Evolutionary conservation across 2,113 vertebrate genomes (phyloP), one percentile per base, ranked within the genome.

Genomic region (Cephalophus harveyi): DNA sequence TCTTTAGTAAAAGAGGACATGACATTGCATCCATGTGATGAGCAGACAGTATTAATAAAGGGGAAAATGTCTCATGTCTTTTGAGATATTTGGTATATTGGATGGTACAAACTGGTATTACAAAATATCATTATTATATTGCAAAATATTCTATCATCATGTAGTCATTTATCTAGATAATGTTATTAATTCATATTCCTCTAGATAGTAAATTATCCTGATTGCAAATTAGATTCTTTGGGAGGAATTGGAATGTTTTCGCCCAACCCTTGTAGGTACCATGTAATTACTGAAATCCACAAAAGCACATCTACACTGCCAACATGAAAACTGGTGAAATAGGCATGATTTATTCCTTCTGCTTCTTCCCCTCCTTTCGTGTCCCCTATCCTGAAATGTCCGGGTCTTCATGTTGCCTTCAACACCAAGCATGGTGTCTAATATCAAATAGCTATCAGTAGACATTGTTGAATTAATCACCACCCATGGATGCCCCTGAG

Each of bases 41-140:
- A 82, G 28, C 16, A 87, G 27, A 7, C 28, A 67, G 12, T 57
- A 43, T 25, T 83, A n/a, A 87, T 48, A 96, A 57, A 57, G 91
- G 62, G 84, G 60, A 89, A 95, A 88, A 57, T 28, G 19, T 60
- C 60, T 82, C 14, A 1, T 55, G n/a, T 92, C 83, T 95, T 97
- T 87, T 95, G 71, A 95, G 52, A 57, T 86, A 71, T 17, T 74
- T 91, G 9, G 2, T 84, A 81, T 67, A 43, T 52, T 50, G 50
- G 54, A 86, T 88, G 54, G 96, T 48, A 89, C n/a, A 89, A 91
- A 57, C 23, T 71, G 55, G 7, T 62, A 74, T 96, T 83, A 82
- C 36, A 93, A 94, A 96, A 76, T 25, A 62, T 83, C 95, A 92
- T 91, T 79, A 81, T 96, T 87, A 0, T 94, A n/a, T 92, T 85